Evolutionary conservation across 2,113 vertebrate genomes (phyloP).

Genomic region (Chionodraco myersi): DNA sequence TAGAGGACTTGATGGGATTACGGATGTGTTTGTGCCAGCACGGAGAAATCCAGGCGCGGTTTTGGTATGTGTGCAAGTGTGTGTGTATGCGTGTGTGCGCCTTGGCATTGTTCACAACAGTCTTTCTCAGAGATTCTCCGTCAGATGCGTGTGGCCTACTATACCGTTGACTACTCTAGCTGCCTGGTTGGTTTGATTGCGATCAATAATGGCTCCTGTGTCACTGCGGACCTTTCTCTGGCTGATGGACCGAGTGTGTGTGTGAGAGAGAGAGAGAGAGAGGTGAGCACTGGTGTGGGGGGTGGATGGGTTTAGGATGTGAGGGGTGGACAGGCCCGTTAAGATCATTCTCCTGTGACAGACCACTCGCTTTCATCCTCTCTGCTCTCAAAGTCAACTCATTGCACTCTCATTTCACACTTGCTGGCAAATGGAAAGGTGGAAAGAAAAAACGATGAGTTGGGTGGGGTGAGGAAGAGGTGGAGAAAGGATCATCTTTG

Average conservation of each 20-base stretch:
- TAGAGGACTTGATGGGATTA: constrained; percentile 52
- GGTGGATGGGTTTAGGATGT: constrained; percentile 25
- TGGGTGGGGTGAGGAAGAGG: constrained; percentile 10
- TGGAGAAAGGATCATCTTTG: constrained; percentile 3
- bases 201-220: constrained; percentile 48
- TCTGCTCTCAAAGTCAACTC: constrained; percentile 64
- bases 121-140: constrained; percentile 38
- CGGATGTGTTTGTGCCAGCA: constrained; percentile 49
- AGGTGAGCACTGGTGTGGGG: not conserved
- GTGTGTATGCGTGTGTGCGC: constrained; percentile 4
- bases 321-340: constrained; percentile 44
- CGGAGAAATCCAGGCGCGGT: constrained; percentile 21
- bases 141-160: constrained; percentile 12
- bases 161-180: constrained; percentile 18
- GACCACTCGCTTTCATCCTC: constrained; percentile 57
- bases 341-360: constrained; percentile 73
- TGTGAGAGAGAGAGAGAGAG: not conserved
- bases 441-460: not conserved
- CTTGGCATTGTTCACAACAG: constrained; percentile 12
- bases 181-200: constrained; percentile 43
- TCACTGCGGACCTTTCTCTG: constrained; percentile 29
- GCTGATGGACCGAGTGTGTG: constrained; percentile 19
- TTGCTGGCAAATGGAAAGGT: constrained; percentile 56
- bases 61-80: not conserved
- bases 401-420: constrained; percentile 76